Evolutionary conservation across 2,888 invertebrate species (phyloP), one percentile per base, ranked within the genome.

Genomic region (Metallyticus violacea): DNA sequence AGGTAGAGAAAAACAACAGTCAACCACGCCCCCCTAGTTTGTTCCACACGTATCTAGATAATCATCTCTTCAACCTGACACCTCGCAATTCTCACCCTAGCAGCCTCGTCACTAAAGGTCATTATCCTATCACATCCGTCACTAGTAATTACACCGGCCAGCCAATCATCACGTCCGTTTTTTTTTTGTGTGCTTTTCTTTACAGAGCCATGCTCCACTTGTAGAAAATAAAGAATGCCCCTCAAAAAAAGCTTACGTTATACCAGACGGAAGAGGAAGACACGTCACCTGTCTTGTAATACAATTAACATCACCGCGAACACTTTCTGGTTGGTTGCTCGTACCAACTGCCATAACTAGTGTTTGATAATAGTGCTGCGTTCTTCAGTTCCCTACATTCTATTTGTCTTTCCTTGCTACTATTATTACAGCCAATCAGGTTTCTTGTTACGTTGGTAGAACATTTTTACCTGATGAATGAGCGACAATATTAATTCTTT

Each of bases 81-180:
- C 85, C 27, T 77, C 79, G 79, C 79, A 84, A 84, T 84, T 84
- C 28, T 26, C 62, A 27, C 77, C 84, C 9, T 84, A 79, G 79
- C 85, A 79, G 79, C 79, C 85, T 79, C 79, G 85, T 79, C 85
- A 79, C 79, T 85, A 85, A 30, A 79, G 86, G 82, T 86, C 83
- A 82, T 86, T 86, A 86, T 86, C 86, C 86, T 86, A 86, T 86
- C 86, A 86, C 26, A 81, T 77, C 81, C 81, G 26, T 81, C 78
- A 26, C 77, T 27, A 82, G 86, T 83, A 86, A 86, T 86, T 86
- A 86, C 86, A 79, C 78, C 85, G 40, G 77, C 82, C 86, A 78
- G 83, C 86, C 86, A 86, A 86, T 86, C 86, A 86, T 79, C 82
- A 27, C 77, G 76, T 77, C 76, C 27, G 15, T 15, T 62, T 62